These are phyloP conservation scores for Lutjanus argentimaculatus DNA, from an alignment of 2,797 vertebrate species.

Conservation along the genomic window DNA sequence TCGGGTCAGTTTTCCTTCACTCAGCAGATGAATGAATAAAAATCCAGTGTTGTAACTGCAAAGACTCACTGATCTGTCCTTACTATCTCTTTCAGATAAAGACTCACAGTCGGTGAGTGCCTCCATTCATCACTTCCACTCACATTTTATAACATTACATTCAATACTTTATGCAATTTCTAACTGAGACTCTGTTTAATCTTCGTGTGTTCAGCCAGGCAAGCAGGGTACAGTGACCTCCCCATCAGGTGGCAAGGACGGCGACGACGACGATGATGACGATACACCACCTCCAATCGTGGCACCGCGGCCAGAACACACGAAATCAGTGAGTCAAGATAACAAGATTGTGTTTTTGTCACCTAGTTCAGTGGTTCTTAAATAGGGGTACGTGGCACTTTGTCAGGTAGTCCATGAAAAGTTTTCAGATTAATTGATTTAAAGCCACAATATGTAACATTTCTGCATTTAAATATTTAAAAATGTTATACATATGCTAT, in stretches of 20 bases:
- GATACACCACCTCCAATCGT: constrained; percentile 93
- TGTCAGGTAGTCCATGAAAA: too few species aligned
- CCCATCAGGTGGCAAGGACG: constrained; percentile 80
- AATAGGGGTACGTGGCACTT: too few species aligned
- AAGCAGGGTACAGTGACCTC: constrained; percentile 91
- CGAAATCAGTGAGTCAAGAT: constrained; percentile 93
- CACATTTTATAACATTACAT: background rate
- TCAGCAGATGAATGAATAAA: background rate
- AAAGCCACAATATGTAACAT: too few species aligned
- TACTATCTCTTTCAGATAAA: constrained; percentile 81
- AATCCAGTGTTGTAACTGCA: background rate
- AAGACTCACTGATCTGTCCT: constrained; percentile 9
- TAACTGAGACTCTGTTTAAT: background rate
- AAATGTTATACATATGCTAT: too few species aligned
- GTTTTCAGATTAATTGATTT: too few species aligned
- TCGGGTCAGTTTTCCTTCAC: constrained; percentile 85
- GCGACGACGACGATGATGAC: constrained; percentile 93
- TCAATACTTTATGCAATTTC: background rate
- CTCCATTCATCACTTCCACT: background rate
- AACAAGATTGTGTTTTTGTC: background rate
- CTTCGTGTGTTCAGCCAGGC: constrained; percentile 76
- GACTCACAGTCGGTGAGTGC: constrained; percentile 79
- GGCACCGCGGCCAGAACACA: constrained; percentile 96
- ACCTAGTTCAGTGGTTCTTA: too few species aligned
- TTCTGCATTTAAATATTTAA: too few species aligned